Percentiles rank a stretch among this genome's conserved stretches.
These are phyloP conservation scores for Chionoecetes opilio DNA, from an alignment of 1,140 invertebrate genomes.

Conservation along the genomic window DNA sequence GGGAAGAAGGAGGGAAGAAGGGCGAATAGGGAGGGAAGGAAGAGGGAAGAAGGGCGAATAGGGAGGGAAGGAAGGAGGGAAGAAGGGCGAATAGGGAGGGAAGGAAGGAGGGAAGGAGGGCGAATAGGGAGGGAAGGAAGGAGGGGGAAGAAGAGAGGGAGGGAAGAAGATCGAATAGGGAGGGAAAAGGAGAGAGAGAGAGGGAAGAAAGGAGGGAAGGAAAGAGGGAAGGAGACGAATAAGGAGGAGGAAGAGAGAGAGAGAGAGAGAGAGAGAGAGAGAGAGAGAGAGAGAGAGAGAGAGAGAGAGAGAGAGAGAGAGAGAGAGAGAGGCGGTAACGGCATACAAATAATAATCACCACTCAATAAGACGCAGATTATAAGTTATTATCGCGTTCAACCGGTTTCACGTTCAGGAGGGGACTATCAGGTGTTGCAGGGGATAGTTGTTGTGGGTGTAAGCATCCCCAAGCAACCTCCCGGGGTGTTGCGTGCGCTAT, in stretches of 20 bases:
- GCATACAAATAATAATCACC: neutral
- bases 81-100: too few species aligned
- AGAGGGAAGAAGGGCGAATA: too few species aligned
- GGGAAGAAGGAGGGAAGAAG: too few species aligned
- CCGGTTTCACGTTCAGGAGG: too few species aligned
- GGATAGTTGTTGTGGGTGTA: too few species aligned
- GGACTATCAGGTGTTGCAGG: too few species aligned
- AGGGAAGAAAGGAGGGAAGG: neutral
- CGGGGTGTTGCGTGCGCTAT: too few species aligned
- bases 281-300: slow-evolving; percentile 37
- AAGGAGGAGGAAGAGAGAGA: neutral
- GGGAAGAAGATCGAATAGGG: neutral
- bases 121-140: neutral
- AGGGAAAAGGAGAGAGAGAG: neutral
- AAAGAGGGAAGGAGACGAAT: neutral
- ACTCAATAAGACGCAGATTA: too few species aligned
- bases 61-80: too few species aligned
- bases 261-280: neutral
- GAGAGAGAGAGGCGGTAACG: neutral
- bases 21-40: too few species aligned
- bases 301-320: slow-evolving; percentile 43
- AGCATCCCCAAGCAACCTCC: too few species aligned
- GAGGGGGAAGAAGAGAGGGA: neutral
- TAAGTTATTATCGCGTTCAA: too few species aligned
- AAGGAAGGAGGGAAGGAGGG: neutral